A percentile compares a stretch with the other conserved stretches of the same genome.
phyloP scores from a whole-genome alignment of 2,797 vertebrate species.

The Characodon lateralis region DNA sequence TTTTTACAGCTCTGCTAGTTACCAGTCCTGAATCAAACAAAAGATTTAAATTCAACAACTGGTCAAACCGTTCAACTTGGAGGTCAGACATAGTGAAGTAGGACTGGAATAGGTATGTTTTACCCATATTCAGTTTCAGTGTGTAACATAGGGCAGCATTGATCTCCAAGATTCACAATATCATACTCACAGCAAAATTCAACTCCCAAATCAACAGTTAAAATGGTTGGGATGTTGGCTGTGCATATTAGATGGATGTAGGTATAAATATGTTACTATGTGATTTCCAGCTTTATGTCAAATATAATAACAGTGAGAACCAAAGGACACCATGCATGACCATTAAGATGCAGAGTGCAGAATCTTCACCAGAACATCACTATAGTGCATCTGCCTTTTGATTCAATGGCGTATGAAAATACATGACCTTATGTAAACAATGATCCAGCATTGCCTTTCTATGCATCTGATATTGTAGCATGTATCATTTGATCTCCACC shows the following conservation, averaged over 20 bases:
- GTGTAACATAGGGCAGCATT: neutral
- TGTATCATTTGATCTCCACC: neutral
- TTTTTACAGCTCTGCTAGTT: neutral
- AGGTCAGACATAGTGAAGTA: neutral
- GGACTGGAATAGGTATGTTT: neutral
- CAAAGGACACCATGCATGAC: neutral
- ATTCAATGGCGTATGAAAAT: neutral
- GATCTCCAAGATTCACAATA: neutral
- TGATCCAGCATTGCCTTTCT: neutral
- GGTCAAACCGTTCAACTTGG: neutral
- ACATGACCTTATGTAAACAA: neutral
- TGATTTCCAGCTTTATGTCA: neutral
- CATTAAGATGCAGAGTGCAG: neutral
- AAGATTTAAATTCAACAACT: neutral
- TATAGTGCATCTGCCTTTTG: neutral
- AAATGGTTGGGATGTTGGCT: neutral
- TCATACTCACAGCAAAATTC: neutral
- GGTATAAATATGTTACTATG: neutral
- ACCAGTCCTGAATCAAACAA: neutral
- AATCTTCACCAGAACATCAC: neutral
- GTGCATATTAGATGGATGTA: neutral
- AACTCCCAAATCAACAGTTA: neutral
- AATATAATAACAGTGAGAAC: neutral
- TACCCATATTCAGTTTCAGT: neutral
- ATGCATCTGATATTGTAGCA: neutral